Evolutionary conservation across 2,797 vertebrate genomes (phyloP).

Genomic region (Channallabes apus): DNA sequence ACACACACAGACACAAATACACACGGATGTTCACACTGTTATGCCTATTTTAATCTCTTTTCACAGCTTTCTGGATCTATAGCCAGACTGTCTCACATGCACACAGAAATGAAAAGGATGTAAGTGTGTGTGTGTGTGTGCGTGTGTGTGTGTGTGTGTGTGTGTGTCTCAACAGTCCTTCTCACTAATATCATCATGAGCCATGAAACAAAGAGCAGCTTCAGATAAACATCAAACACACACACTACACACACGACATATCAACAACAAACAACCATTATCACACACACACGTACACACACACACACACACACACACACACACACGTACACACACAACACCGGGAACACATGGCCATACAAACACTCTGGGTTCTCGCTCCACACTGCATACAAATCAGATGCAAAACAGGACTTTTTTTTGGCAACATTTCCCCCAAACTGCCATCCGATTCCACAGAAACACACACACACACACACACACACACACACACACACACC

Average conservation of each 20-base stretch:
- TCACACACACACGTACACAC: neutral
- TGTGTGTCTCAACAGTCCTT: neutral
- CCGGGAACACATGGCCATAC: neutral
- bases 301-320: neutral
- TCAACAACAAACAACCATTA: neutral
- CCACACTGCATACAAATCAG: conserved; percentile 20
- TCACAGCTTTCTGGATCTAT: neutral
- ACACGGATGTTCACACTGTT: neutral
- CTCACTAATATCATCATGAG: neutral
- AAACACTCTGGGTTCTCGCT: neutral
- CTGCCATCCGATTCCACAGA: conserved; percentile 5
- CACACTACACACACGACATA: neutral
- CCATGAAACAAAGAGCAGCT: neutral
- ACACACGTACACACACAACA: neutral
- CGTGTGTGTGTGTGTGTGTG: neutral
- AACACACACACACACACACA: neutral
- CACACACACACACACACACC: neutral
- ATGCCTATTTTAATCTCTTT: conserved; percentile 1
- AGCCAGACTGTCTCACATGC: neutral
- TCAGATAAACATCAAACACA: conserved; percentile 4
- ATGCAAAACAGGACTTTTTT: conserved; percentile 27
- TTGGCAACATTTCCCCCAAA: neutral
- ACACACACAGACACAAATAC: conserved; percentile 4
- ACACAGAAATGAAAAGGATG: neutral
- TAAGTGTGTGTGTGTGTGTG: too few species aligned